Conservation (phyloP, 1,140 invertebrate genomes). For the Drosophila sucinea region DNA sequence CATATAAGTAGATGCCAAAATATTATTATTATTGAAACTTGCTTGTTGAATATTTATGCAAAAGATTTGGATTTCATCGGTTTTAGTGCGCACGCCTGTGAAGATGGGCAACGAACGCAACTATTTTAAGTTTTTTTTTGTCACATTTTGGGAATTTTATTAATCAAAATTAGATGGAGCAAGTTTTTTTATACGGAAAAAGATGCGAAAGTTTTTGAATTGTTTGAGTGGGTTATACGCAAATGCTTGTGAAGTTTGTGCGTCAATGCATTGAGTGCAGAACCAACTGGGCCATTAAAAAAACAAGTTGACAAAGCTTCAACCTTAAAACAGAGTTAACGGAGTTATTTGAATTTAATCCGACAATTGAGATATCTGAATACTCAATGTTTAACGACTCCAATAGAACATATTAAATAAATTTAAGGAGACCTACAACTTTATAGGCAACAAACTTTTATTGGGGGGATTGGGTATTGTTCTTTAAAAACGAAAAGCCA, state of each 20-base stretch:
- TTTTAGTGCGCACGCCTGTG: neutral
- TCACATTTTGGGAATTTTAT: neutral
- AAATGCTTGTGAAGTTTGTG: neutral
- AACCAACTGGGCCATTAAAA: neutral
- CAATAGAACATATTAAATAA: too few relatives aligned
- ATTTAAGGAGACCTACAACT: too few relatives aligned
- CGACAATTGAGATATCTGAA: too few relatives aligned
- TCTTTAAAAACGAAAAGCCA: too few relatives aligned
- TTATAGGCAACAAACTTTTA: too few relatives aligned
- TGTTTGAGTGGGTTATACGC: neutral
- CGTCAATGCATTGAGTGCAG: neutral
- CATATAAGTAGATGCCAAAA: constrained; percentile 30
- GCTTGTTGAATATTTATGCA: constrained; percentile 63
- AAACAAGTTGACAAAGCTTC: neutral
- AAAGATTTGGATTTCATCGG: constrained; percentile 5
- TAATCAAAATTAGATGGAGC: constrained; percentile 16
- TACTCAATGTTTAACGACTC: too few relatives aligned
- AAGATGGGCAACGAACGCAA: constrained; percentile 61
- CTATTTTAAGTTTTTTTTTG: constrained; percentile 21
- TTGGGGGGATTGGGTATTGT: too few relatives aligned
- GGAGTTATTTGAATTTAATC: too few relatives aligned
- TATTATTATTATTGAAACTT: constrained; percentile 41
- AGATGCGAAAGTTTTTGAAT: constrained; percentile 9
- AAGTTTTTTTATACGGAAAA: constrained; percentile 6
- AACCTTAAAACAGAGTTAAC: too few relatives aligned